Base-by-base conservation (phyloP, 2,888 invertebrate genomes). In the Acleris laterana region DNA sequence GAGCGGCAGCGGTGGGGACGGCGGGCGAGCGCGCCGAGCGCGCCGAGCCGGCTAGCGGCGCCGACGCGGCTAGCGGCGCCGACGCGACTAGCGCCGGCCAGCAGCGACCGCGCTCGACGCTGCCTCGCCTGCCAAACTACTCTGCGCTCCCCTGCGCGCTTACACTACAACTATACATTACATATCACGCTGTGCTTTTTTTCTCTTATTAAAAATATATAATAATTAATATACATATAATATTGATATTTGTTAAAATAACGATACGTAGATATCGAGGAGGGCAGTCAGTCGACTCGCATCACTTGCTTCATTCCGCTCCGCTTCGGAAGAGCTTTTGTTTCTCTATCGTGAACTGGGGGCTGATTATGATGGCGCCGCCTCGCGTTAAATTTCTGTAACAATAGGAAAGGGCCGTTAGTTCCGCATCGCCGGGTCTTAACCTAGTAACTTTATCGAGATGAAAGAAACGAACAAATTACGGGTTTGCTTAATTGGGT, bases 311-410 rank as follows among this genome's bases (percentile, higher is more conserved):
- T 89, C 85, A 92, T 83, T 93, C 90, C 76, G 94, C 93, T 83
- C 94, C 95, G 80, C 96, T 96, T 82, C 97, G 94, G 94, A 98
- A 98, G 78, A 98, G 93, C 93, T 98, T 98, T 90, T 97, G 97
- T 94, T 98, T 98, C 87, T 96, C 96, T 92, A 98, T 94, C 82
- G 95, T 95, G 94, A 97, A 98, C 84, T 96, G 96, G 78, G 96
- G 96, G 93, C 97, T 97, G 87, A 98, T 96, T 92, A 98, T 96
- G 82, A 98, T 96, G 76, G 97, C 97, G 87, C 96, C 96, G 90
- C 96, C 95, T 89, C 96, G 95, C 74, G 97, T 96, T 79, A 97
- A 93, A 88, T 97, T 97, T 94, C 97, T 97, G 94, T 70, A 79
- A 77, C 74, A 72, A 83, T 69, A 61, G 70, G 68, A 76, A 69